A percentile compares a stretch with the other conserved stretches of the same genome.
phyloP scores from a whole-genome alignment of 2,113 vertebrate species.

The Oryzias melastigma region DNA sequence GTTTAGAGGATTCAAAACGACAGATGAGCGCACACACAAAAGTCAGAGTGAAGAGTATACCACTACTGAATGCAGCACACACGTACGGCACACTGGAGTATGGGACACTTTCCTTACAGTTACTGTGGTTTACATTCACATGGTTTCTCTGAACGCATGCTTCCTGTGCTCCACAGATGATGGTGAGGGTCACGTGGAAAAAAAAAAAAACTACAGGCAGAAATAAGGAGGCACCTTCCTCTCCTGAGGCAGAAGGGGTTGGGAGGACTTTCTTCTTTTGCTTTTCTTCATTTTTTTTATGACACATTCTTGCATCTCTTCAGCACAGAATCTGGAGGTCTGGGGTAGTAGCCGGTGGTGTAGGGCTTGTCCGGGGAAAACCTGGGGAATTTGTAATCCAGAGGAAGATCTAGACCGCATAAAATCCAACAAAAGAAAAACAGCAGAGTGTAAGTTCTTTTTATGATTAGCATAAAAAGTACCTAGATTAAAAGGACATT shows the following conservation, averaged over 20 bases:
- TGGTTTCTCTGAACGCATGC: conserved; percentile 58
- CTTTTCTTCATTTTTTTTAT: conserved; percentile 31
- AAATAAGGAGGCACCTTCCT: conserved; percentile 62
- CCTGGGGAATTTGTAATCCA: conserved; percentile 91
- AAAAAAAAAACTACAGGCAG: conserved; percentile 29
- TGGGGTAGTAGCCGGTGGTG: conserved; percentile 89
- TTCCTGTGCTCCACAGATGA: conserved; percentile 48
- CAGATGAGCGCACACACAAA: conserved; percentile 5
- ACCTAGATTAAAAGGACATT: no score
- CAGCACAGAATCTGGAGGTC: conserved; percentile 84
- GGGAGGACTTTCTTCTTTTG: conserved; percentile 25
- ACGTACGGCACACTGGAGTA: conserved; percentile 60
- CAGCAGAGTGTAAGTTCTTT: neutral
- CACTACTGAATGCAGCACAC: conserved; percentile 39
- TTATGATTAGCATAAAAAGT: no score
- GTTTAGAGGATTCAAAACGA: conserved; percentile 23
- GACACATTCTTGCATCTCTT: conserved; percentile 71
- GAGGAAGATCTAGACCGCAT: conserved; percentile 83
- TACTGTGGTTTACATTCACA: conserved; percentile 73
- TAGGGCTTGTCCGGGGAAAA: conserved; percentile 86
- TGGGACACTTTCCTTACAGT: conserved; percentile 57
- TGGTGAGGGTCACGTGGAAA: conserved; percentile 22
- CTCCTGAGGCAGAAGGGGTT: conserved; percentile 54
- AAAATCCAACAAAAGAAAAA: conserved; percentile 22
- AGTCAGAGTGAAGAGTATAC: conserved; percentile 47